Evolutionary conservation across 2,888 invertebrate genomes (phyloP).

Genomic region (Nudaria mundana): DNA sequence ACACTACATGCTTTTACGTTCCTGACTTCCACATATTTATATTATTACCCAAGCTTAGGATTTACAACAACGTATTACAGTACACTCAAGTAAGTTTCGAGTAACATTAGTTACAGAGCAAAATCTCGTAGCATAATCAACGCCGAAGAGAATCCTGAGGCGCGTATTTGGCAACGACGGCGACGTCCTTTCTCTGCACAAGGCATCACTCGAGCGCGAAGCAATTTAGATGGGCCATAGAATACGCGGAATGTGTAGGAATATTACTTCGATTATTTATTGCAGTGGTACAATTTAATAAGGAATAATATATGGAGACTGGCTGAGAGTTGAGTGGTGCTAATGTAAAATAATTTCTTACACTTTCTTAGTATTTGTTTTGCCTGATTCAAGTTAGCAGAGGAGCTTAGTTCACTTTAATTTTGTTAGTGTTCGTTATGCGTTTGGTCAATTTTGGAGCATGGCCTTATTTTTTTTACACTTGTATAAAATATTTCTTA

Average conservation of each 20-base stretch:
- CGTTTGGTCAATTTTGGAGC: too few species aligned
- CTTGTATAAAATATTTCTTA: too few species aligned
- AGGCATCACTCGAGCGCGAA: conserved; percentile 23
- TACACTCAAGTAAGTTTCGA: conserved; percentile 3
- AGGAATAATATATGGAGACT: too few species aligned
- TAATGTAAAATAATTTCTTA: too few species aligned
- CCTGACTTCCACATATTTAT: background rate
- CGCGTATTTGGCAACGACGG: conserved; percentile 28
- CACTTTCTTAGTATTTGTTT: too few species aligned
- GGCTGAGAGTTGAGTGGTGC: too few species aligned
- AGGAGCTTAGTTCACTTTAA: too few species aligned
- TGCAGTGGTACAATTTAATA: background rate
- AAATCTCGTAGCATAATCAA: conserved; percentile 27
- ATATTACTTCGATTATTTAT: background rate
- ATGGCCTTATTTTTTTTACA: too few species aligned
- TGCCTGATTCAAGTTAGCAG: too few species aligned
- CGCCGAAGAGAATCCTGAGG: conserved; percentile 23
- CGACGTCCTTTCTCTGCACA: conserved; percentile 22
- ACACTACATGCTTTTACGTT: background rate
- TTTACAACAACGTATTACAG: background rate
- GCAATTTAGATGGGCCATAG: conserved; percentile 24
- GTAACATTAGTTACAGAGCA: conserved; percentile 14
- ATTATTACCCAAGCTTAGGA: background rate
- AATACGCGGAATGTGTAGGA: conserved; percentile 11
- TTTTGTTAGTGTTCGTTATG: too few species aligned